Percentiles rank a stretch among this genome's conserved stretches.
Evolutionary conservation across 2,797 vertebrate genomes (phyloP).

Genomic region (Eospalax fontanierii): DNA sequence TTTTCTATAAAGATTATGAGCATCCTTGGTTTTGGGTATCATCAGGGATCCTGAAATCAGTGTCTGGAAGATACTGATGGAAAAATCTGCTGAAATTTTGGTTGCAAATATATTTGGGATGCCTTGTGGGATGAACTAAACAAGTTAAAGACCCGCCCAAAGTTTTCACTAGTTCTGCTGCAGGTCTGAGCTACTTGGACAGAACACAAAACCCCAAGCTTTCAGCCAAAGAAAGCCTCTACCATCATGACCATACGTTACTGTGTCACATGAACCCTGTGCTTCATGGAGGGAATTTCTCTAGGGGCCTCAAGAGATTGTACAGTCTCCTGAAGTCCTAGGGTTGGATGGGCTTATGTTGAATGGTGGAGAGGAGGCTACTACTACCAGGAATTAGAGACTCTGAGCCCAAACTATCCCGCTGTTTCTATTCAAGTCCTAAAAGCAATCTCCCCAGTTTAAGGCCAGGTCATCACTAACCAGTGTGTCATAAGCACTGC

Average conservation of each 20-base stretch:
- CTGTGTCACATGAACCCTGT: constrained; percentile 4
- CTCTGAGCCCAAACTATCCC: constrained; percentile 22
- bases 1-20: background rate
- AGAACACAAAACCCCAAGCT: constrained; percentile 15
- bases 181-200: constrained; percentile 1
- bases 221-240: background rate
- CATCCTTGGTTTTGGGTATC: background rate
- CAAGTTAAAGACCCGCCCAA: constrained; percentile 40
- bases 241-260: background rate
- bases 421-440: constrained; percentile 32
- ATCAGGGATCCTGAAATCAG: background rate
- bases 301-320: constrained; percentile 40
- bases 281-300: constrained; percentile 31
- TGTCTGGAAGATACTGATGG: background rate
- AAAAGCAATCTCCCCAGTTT: constrained; percentile 49
- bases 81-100: constrained; percentile 7
- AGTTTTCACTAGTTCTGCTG: background rate
- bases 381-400: constrained; percentile 51
- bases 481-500: constrained; percentile 9
- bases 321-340: background rate
- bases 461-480: constrained; percentile 71
- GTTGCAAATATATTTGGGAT: background rate
- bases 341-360: background rate
- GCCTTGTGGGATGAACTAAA: constrained; percentile 2
- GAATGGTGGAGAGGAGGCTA: background rate